phyloP scores from a whole-genome alignment of 2,888 invertebrate genomes.

The Leucophenga montana region DNA sequence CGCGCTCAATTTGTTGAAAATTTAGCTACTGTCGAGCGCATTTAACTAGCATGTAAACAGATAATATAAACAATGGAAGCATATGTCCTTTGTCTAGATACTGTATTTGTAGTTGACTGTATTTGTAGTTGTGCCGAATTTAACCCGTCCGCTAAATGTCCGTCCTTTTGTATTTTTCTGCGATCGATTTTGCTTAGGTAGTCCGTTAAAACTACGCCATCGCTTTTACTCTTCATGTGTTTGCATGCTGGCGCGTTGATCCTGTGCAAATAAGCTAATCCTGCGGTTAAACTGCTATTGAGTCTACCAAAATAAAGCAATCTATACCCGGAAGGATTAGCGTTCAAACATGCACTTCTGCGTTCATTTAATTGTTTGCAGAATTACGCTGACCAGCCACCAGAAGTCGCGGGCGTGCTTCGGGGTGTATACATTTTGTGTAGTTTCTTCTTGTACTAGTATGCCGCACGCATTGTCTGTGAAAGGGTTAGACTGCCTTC shows the following conservation, averaged over 20 bases:
- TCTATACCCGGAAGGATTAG: slow-evolving; percentile 55
- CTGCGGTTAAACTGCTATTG: slow-evolving; percentile 71
- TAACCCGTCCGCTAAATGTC: slow-evolving; percentile 48
- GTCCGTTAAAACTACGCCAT: slow-evolving; percentile 7
- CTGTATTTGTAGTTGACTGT: no score
- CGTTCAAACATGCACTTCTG: background rate
- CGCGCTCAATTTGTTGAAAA: slow-evolving; percentile 63
- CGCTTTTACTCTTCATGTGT: slow-evolving; percentile 38
- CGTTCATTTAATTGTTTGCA: slow-evolving; percentile 26
- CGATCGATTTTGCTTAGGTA: slow-evolving; percentile 32
- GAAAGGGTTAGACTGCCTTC: background rate
- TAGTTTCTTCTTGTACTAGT: slow-evolving; percentile 42
- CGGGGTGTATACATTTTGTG: slow-evolving; percentile 50
- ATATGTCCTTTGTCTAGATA: slow-evolving; percentile 17
- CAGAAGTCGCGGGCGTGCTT: slow-evolving; percentile 32
- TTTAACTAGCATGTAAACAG: slow-evolving; percentile 49
- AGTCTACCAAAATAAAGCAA: slow-evolving; percentile 65
- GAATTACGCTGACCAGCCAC: background rate
- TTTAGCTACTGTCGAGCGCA: slow-evolving; percentile 60
- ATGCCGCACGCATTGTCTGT: no score
- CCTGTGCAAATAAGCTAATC: slow-evolving; percentile 69
- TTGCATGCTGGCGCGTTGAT: slow-evolving; percentile 58
- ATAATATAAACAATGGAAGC: slow-evolving; percentile 63
- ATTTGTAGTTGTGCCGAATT: no score
- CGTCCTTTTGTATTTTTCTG: slow-evolving; percentile 6